Conservation (phyloP, 2,888 invertebrate genomes). For the Nomada ferruginata region DNA sequence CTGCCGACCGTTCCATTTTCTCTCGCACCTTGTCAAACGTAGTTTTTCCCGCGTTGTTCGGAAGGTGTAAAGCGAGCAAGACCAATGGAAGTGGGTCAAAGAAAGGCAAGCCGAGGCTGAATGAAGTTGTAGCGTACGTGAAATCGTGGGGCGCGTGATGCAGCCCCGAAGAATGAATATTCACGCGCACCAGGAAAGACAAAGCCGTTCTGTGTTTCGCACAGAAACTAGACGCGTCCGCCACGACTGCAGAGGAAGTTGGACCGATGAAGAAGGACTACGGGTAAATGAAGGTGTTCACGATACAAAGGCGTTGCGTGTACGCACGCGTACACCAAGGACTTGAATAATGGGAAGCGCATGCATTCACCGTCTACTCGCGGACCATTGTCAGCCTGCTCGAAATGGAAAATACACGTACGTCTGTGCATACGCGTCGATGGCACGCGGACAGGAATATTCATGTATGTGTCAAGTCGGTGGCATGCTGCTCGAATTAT, state of each 20-base stretch:
- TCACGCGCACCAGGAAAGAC: conserved; percentile 33
- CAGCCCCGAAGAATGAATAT: conserved; percentile 38
- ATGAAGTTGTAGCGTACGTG: conserved; percentile 56
- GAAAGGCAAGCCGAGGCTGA: conserved; percentile 31
- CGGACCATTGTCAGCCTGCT: conserved; percentile 36
- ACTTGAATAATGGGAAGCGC: conserved; percentile 17
- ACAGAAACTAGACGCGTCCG: conserved; percentile 34
- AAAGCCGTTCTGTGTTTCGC: conserved; percentile 14
- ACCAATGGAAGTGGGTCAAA: conserved; percentile 29
- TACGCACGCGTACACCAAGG: conserved; percentile 32
- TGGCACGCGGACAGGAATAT: background rate
- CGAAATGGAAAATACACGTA: conserved; percentile 36
- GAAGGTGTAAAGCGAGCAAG: background rate
- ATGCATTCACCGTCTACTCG: conserved; percentile 32
- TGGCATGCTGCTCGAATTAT: background rate
- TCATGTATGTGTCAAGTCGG: no score
- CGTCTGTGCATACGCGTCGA: background rate
- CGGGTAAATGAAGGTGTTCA: conserved; percentile 43
- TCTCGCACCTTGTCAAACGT: background rate
- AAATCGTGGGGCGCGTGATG: conserved; percentile 19
- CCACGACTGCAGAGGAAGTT: conserved; percentile 38
- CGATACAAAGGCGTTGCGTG: conserved; percentile 42
- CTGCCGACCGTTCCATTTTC: background rate
- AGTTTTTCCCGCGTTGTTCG: background rate
- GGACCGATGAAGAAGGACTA: conserved; percentile 38